Percentiles rank a stretch among this genome's conserved stretches.
These are phyloP conservation scores for Papilio elwesi DNA, from an alignment of 2,888 invertebrate species.

Conservation along the genomic window DNA sequence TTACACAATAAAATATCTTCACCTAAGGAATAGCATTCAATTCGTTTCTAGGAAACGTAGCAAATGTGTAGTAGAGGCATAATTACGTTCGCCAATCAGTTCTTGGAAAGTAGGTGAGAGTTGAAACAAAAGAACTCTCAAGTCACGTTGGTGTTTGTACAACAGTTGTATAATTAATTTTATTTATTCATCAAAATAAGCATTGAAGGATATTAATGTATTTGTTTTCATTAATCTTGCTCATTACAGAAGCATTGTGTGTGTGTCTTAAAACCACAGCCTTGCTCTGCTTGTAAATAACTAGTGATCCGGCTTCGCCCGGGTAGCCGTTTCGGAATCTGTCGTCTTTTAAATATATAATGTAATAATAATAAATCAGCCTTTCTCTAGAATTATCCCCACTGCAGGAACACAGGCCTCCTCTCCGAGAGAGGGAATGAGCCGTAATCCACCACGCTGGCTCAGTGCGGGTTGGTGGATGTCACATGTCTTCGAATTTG, in stretches of 20 bases:
- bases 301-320: too few species aligned
- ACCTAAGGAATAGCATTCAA: constrained; percentile 3
- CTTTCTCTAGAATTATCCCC: too few species aligned
- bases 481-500: too few species aligned
- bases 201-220: neutral
- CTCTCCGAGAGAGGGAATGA: too few species aligned
- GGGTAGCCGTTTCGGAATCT: too few species aligned
- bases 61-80: neutral
- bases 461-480: too few species aligned
- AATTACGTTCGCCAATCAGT: constrained; percentile 8
- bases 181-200: neutral
- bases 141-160: neutral
- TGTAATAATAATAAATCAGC: too few species aligned
- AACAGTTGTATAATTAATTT: neutral
- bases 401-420: too few species aligned
- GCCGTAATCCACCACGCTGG: too few species aligned
- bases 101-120: constrained; percentile 1
- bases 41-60: neutral
- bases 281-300: too few species aligned
- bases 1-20: neutral
- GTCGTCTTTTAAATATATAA: too few species aligned
- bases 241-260: neutral
- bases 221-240: neutral
- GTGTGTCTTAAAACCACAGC: neutral
- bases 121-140: constrained; percentile 11